A percentile compares a stretch with the other conserved stretches of the same genome.
Conservation (phyloP, 2,888 invertebrate species). For the Chouioia cunea region DNA sequence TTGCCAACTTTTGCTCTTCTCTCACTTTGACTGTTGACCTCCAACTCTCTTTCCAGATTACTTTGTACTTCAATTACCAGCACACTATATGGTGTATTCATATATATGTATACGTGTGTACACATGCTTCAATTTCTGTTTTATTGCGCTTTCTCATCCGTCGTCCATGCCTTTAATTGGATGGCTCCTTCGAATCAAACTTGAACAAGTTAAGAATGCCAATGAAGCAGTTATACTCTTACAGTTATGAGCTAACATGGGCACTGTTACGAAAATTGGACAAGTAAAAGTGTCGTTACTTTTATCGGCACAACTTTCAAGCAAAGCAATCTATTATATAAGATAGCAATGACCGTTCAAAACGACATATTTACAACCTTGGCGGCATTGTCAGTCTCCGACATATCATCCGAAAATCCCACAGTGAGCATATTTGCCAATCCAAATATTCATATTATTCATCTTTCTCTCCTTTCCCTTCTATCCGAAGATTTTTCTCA, state of each 20-base stretch:
- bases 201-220: too few relatives aligned
- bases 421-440: too few relatives aligned
- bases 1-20: conserved; percentile 35
- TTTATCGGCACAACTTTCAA: too few relatives aligned
- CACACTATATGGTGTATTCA: conserved; percentile 2
- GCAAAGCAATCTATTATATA: too few relatives aligned
- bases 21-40: conserved; percentile 24
- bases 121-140: not conserved
- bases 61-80: not conserved
- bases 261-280: too few relatives aligned
- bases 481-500: conserved; percentile 1
- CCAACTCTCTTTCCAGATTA: conserved; percentile 20
- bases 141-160: conserved; percentile 3
- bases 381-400: too few relatives aligned
- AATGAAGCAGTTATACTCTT: too few relatives aligned
- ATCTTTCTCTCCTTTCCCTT: not conserved
- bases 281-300: too few relatives aligned
- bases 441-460: not conserved
- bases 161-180: conserved; percentile 21
- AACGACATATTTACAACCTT: too few relatives aligned
- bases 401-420: too few relatives aligned
- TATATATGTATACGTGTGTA: not conserved
- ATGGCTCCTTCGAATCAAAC: not conserved
- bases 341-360: too few relatives aligned
- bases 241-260: too few relatives aligned